phyloP scores from a whole-genome alignment of 2,888 invertebrate species.

The Caenorhabditis imperialis region DNA sequence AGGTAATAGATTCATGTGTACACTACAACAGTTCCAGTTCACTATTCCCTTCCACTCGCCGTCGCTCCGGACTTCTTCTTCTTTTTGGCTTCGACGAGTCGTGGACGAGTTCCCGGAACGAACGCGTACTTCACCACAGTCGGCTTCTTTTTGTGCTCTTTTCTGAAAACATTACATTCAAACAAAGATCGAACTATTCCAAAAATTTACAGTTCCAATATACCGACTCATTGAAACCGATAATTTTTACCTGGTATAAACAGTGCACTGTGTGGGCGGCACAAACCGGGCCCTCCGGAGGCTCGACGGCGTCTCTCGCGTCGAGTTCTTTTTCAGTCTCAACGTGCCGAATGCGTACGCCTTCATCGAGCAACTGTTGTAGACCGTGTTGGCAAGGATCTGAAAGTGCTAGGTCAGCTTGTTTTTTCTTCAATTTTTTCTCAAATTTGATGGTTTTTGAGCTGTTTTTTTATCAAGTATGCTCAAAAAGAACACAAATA shows the following conservation, averaged over 20 bases:
- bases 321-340: not conserved
- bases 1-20: not conserved
- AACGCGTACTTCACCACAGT: not conserved
- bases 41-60: not conserved
- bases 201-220: not conserved
- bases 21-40: not conserved
- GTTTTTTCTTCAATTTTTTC: no score
- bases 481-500: no score
- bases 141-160: conserved; percentile 5
- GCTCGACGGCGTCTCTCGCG: not conserved
- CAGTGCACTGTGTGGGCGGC: not conserved
- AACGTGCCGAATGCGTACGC: not conserved
- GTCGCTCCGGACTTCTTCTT: not conserved
- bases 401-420: no score
- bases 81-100: not conserved
- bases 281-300: not conserved
- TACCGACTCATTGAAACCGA: no score
- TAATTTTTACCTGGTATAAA: not conserved
- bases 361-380: not conserved
- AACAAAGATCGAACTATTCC: no score
- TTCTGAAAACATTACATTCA: not conserved
- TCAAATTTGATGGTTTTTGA: no score
- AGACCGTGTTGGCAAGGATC: conserved; percentile 8
- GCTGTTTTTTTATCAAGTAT: no score
- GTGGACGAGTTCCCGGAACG: not conserved